These are phyloP conservation scores for Tyto alba DNA, from an alignment of 2,113 vertebrate species.

Conservation along the genomic window DNA sequence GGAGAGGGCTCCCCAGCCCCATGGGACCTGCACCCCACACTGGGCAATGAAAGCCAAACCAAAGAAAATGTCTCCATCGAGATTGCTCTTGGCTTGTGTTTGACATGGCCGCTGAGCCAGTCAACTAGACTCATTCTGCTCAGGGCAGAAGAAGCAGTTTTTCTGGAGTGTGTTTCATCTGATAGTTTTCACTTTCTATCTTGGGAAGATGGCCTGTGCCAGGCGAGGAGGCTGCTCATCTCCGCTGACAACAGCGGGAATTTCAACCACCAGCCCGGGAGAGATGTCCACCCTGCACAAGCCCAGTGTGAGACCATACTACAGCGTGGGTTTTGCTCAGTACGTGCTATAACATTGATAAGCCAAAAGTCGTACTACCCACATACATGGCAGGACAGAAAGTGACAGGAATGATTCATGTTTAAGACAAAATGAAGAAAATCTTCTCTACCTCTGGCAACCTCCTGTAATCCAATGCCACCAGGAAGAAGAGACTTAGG, in stretches of 20 bases:
- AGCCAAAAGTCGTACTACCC: background rate
- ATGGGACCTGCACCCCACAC: background rate
- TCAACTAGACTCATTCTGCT: background rate
- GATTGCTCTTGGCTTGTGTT: background rate
- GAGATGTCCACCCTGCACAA: background rate
- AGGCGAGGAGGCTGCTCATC: background rate
- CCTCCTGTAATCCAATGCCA: background rate
- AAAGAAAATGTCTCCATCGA: background rate
- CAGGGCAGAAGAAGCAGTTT: background rate
- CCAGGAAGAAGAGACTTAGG: background rate
- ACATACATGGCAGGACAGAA: background rate
- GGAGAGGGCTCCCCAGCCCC: background rate
- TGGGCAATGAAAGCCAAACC: background rate
- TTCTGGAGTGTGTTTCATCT: background rate
- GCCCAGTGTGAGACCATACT: background rate
- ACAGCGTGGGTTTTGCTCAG: background rate
- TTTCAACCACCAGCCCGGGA: background rate
- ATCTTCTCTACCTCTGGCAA: background rate
- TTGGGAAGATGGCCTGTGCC: background rate
- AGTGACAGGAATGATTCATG: background rate
- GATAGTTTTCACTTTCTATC: background rate
- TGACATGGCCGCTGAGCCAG: background rate
- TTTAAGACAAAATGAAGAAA: background rate
- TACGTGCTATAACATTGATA: fast-evolving
- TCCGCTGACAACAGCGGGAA: background rate